Base-by-base conservation (phyloP, 2,888 invertebrate species). In the Ochropleura leucogaster region DNA sequence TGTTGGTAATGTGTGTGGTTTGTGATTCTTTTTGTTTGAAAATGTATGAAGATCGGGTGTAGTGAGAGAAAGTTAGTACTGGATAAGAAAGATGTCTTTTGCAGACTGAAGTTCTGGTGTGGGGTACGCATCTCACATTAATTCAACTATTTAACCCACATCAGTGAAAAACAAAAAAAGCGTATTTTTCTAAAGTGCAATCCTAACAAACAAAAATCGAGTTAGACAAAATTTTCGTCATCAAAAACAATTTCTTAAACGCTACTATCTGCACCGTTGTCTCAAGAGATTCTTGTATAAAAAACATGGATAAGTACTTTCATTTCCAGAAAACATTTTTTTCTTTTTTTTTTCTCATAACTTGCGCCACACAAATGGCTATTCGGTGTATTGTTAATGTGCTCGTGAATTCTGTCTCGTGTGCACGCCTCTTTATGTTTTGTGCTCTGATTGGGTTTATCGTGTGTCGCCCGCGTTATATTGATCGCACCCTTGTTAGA, bases 371-470 rank as follows among this genome's bases (percentile, higher is more conserved):
- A 84, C 77, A 72, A 74, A 82, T 82, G 82, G 82, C 83, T 85
- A 81, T 87, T 87, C 89, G 88, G 89, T 92, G 91, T 92, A 93
- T 93, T 93, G 94, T 94, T 92, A 93, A 91, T 90, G 91, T 89
- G 90, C 86, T 91, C 89, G 90, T 91, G 92, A 91, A 92, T 92
- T 93, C 92, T 91, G 92, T 84, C 85, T 85, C 84, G 90, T 90
- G 90, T 88, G 86, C 86, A 91, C 90, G 89, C 92, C 93, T 93
- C 94, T 94, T 94, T 93, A 92, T 92, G 93, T 93, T 94, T 93
- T 93, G 94, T 93, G 92, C 91, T 90, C 88, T 94, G 94, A 95
- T 95, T 95, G 94, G 93, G 93, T 93, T 94, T 94, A 94, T 95
- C 93, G 91, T 89, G 75, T 85, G 84, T 87, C 89, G 80, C 85